Evolutionary conservation across 2,888 invertebrate genomes (phyloP).

Genomic region (Azorinus chamasolen): DNA sequence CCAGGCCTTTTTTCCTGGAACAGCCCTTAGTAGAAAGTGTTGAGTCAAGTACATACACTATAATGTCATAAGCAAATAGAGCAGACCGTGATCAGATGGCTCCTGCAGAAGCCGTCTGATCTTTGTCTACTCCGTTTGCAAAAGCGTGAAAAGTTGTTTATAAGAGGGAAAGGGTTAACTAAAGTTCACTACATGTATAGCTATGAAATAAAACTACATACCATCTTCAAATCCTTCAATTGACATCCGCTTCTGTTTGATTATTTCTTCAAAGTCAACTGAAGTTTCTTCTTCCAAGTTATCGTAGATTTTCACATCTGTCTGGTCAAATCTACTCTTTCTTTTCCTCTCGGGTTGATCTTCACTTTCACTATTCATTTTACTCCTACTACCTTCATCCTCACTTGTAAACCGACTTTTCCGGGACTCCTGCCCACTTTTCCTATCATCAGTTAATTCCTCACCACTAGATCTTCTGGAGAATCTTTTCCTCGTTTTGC

Average conservation of each 20-base stretch:
- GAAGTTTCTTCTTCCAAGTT: conserved; percentile 55
- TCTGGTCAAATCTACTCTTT: conserved; percentile 26
- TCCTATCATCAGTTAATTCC: conserved; percentile 2
- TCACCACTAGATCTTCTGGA: background rate
- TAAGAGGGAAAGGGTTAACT: too few species aligned
- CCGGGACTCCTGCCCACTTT: conserved; percentile 5
- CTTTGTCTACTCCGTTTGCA: too few species aligned
- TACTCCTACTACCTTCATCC: conserved; percentile 14
- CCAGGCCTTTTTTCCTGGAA: too few species aligned
- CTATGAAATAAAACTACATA: too few species aligned
- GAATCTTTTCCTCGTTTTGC: background rate
- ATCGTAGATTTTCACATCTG: conserved; percentile 57
- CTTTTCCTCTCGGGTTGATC: background rate
- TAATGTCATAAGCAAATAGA: too few species aligned
- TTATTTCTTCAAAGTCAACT: conserved; percentile 83
- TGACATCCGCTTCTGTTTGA: conserved; percentile 78
- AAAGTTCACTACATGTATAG: too few species aligned
- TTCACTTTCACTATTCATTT: conserved; percentile 1
- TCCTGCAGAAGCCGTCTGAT: too few species aligned
- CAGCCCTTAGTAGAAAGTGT: too few species aligned
- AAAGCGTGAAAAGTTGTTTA: too few species aligned
- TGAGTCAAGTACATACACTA: too few species aligned
- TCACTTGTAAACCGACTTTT: background rate
- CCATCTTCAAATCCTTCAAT: conserved; percentile 40
- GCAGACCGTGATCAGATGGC: too few species aligned